Conservation (phyloP, 2,113 vertebrate genomes). For the Burhinus oedicnemus region DNA sequence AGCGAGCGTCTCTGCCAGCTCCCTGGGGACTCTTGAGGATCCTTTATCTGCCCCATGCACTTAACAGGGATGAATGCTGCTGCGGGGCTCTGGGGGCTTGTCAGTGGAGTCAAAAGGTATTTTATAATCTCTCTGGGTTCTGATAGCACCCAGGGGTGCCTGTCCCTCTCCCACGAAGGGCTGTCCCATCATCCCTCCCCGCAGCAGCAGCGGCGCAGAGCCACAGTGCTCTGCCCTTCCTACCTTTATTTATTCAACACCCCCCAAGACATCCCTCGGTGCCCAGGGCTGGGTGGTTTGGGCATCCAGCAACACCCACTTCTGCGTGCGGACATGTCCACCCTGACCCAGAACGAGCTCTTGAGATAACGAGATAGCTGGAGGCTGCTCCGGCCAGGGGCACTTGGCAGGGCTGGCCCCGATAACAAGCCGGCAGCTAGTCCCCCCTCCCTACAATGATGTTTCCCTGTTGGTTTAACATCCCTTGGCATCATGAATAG, state of each 20-base stretch:
- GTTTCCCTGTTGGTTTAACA: background rate
- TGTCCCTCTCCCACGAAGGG: background rate
- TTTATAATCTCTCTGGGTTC: background rate
- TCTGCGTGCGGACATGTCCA: background rate
- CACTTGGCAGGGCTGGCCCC: background rate
- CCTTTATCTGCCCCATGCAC: background rate
- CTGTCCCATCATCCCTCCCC: background rate
- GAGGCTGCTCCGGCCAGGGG: background rate
- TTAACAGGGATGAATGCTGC: background rate
- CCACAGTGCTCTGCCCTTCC: fast-evolving
- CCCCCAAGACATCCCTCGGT: background rate
- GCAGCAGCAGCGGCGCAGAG: background rate
- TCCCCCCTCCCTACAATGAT: background rate
- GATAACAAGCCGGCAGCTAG: background rate
- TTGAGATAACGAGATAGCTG: constrained; percentile 1
- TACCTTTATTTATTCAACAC: background rate
- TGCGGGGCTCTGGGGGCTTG: background rate
- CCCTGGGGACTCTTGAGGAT: background rate
- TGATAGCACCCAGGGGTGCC: background rate
- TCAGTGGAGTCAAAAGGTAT: background rate
- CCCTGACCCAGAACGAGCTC: background rate
- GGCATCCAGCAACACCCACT: constrained; percentile 52
- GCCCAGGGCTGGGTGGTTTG: background rate
- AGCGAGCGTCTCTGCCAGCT: background rate
- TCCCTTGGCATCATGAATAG: background rate